Evolutionary conservation across 2,113 vertebrate species (phyloP).

Genomic region (Leiothrix lutea): DNA sequence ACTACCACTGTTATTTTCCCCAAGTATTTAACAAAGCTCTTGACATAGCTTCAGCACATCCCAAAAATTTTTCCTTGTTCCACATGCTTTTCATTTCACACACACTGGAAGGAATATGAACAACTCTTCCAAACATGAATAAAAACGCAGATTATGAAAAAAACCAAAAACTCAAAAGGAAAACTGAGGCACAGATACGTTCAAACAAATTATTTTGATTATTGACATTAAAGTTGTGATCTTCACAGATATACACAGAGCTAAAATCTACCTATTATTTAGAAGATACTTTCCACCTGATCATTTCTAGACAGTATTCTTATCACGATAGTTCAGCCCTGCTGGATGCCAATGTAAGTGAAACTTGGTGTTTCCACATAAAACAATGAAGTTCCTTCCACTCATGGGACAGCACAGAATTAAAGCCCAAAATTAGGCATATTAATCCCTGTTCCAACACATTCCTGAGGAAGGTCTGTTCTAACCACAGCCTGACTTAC

Average conservation of each 20-base stretch:
- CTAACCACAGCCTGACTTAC: neutral
- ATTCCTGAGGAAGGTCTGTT: neutral
- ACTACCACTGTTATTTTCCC: neutral
- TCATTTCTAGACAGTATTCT: neutral
- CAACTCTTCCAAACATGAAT: neutral
- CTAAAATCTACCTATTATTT: neutral
- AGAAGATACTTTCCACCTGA: neutral
- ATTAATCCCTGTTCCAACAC: neutral
- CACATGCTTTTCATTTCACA: neutral
- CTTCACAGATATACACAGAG: neutral
- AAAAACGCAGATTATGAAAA: neutral
- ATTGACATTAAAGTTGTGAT: neutral
- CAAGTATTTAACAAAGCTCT: neutral
- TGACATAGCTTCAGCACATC: neutral
- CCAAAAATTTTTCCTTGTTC: neutral
- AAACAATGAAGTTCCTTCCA: neutral
- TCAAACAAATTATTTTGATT: neutral
- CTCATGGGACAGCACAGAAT: fast-evolving
- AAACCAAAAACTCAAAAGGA: neutral
- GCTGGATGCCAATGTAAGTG: neutral
- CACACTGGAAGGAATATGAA: neutral
- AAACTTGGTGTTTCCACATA: neutral
- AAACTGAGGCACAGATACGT: neutral
- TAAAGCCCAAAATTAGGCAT: neutral
- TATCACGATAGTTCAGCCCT: neutral